These are phyloP conservation scores for Clamator glandarius DNA, from an alignment of 2,797 vertebrate genomes.

Conservation along the genomic window DNA sequence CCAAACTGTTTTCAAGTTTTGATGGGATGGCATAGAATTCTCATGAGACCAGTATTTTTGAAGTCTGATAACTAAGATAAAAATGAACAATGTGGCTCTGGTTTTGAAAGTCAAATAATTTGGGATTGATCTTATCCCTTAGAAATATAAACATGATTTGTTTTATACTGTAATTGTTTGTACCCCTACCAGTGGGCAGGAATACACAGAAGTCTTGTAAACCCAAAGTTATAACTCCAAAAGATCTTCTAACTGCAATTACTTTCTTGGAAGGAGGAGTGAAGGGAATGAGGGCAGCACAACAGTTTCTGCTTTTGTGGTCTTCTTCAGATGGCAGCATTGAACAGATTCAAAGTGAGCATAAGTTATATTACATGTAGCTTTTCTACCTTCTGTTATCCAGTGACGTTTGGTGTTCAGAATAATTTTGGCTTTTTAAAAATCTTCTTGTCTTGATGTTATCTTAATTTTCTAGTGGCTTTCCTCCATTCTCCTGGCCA, in stretches of 20 bases:
- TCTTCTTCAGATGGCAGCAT: background rate
- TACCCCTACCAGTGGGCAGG: background rate
- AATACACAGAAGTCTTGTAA: background rate
- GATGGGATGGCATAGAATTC: background rate
- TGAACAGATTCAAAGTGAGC: background rate
- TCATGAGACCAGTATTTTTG: background rate
- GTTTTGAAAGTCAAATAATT: background rate
- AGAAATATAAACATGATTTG: background rate
- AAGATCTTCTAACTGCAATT: background rate
- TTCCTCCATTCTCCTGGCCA: background rate
- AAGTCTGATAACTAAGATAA: background rate
- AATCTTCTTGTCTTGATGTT: background rate
- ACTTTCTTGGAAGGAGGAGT: background rate
- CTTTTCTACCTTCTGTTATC: background rate
- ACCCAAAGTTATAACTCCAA: background rate
- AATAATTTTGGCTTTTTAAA: background rate
- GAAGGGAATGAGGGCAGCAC: background rate
- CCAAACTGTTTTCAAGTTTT: background rate
- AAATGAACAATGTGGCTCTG: background rate
- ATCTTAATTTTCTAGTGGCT: background rate
- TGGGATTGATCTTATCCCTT: background rate
- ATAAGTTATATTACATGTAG: background rate
- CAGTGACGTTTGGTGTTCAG: background rate
- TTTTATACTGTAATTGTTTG: background rate
- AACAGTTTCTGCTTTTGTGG: background rate